Conservation (phyloP, 2,797 vertebrate species). For the Crenichthys baileyi region DNA sequence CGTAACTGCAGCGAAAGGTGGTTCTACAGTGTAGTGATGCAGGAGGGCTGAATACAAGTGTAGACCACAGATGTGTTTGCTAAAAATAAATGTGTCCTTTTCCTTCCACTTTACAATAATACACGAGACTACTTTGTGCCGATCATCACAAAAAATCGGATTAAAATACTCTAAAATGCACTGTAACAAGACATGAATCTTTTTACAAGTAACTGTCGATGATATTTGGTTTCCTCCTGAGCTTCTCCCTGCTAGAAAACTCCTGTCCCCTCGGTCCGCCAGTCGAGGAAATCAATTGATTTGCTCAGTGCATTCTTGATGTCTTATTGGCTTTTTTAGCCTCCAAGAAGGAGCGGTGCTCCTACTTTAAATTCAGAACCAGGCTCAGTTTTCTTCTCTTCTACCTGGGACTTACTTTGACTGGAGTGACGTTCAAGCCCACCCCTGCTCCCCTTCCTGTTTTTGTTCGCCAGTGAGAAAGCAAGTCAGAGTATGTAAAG, state of each 20-base stretch:
- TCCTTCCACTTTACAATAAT: not conserved
- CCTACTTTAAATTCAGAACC: conserved; percentile 63
- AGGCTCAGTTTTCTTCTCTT: conserved; percentile 15
- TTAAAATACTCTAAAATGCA: not conserved
- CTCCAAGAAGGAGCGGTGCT: conserved; percentile 16
- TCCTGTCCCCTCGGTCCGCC: conserved; percentile 5
- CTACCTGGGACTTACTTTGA: conserved; percentile 51
- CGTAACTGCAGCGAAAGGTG: too few species aligned
- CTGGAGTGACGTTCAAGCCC: conserved; percentile 21
- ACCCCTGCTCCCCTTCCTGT: not conserved
- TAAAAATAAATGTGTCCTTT: not conserved
- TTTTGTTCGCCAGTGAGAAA: conserved; percentile 7
- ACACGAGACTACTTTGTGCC: not conserved
- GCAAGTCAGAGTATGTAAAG: conserved; percentile 34
- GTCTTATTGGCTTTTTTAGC: conserved; percentile 46
- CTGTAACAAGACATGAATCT: not conserved
- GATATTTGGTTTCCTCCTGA: conserved; percentile 10
- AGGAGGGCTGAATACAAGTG: too few species aligned
- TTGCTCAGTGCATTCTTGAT: conserved; percentile 40
- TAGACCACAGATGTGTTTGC: too few species aligned
- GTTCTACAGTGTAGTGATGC: too few species aligned
- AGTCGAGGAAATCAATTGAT: conserved; percentile 37
- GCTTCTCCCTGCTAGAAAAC: not conserved
- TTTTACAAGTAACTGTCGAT: not conserved
- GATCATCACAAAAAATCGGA: not conserved